These are phyloP conservation scores for Portevinia maculata DNA, from an alignment of 2,888 invertebrate species.

Conservation along the genomic window DNA sequence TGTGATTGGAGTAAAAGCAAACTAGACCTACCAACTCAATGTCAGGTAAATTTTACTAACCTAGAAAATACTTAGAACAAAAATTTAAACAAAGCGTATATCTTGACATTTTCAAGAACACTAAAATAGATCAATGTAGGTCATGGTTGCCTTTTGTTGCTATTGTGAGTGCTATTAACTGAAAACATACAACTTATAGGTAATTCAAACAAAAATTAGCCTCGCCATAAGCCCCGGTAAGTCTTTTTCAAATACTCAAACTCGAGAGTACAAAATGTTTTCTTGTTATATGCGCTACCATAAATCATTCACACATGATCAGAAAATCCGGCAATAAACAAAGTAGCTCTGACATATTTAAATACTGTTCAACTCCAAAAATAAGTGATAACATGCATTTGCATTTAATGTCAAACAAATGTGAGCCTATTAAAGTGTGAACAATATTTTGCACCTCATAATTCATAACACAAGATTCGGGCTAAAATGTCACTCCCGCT, in stretches of 20 bases:
- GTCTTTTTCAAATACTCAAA: conserved; percentile 25
- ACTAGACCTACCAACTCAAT: not conserved
- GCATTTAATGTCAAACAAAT: conserved; percentile 40
- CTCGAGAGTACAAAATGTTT: conserved; percentile 13
- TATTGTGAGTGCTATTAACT: conserved; percentile 30
- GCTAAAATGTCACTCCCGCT: conserved; percentile 45
- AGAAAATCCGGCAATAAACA: conserved; percentile 17
- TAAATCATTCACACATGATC: conserved; percentile 49
- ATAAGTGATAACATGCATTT: conserved; percentile 28
- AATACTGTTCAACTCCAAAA: conserved; percentile 16
- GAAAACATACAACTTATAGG: conserved; percentile 1
- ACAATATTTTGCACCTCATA: conserved; percentile 54
- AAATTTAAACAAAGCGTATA: not conserved
- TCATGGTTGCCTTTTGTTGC: conserved; percentile 23
- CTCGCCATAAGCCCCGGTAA: conserved; percentile 9
- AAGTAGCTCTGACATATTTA: conserved; percentile 35
- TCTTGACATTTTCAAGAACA: conserved; percentile 12
- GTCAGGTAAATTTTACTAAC: not conserved
- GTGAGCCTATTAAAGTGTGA: conserved; percentile 11
- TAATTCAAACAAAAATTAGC: conserved; percentile 1
- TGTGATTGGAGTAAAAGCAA: not conserved
- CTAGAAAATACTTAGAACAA: conserved; percentile 4
- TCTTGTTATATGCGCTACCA: conserved; percentile 2
- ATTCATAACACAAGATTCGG: conserved; percentile 40
- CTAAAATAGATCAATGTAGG: conserved; percentile 58